Evolutionary conservation across 2,888 invertebrate species (phyloP).

Genomic region (Ormyrus thymus): DNA sequence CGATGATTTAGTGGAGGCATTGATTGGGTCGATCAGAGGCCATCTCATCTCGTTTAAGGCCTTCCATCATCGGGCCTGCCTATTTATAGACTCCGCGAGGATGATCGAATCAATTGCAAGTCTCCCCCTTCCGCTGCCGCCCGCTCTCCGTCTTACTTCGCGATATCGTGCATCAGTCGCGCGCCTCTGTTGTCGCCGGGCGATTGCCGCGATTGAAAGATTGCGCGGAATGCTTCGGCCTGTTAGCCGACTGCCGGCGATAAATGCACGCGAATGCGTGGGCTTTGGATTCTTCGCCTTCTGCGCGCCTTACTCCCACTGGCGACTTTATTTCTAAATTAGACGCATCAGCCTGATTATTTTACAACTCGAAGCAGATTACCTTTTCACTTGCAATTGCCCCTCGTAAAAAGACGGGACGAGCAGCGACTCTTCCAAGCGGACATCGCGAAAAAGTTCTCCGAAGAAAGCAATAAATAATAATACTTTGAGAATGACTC

Average conservation of each 20-base stretch:
- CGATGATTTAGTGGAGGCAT: slow-evolving; percentile 75
- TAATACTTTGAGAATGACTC: neutral
- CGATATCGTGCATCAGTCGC: slow-evolving; percentile 57
- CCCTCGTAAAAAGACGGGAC: neutral
- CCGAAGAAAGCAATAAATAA: no score
- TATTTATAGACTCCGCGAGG: slow-evolving; percentile 71
- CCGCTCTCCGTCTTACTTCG: slow-evolving; percentile 47
- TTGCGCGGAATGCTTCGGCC: slow-evolving; percentile 61
- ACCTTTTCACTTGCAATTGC: neutral
- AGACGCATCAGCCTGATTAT: no score
- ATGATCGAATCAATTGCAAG: slow-evolving; percentile 68
- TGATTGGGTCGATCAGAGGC: slow-evolving; percentile 73
- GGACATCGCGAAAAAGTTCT: no score
- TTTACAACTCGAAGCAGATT: no score
- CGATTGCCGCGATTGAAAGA: slow-evolving; percentile 64
- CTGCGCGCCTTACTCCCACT: neutral
- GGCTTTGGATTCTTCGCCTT: slow-evolving; percentile 40
- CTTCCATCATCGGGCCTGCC: slow-evolving; percentile 71
- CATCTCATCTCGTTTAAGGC: slow-evolving; percentile 73
- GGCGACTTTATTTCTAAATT: slow-evolving; percentile 9
- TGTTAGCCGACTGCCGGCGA: slow-evolving; percentile 26
- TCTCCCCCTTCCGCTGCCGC: slow-evolving; percentile 15
- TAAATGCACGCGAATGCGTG: slow-evolving; percentile 50
- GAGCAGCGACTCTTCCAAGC: no score
- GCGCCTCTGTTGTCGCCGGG: slow-evolving; percentile 30